Conservation (phyloP, 2,888 invertebrate species). For the Bombyx huttoni region DNA sequence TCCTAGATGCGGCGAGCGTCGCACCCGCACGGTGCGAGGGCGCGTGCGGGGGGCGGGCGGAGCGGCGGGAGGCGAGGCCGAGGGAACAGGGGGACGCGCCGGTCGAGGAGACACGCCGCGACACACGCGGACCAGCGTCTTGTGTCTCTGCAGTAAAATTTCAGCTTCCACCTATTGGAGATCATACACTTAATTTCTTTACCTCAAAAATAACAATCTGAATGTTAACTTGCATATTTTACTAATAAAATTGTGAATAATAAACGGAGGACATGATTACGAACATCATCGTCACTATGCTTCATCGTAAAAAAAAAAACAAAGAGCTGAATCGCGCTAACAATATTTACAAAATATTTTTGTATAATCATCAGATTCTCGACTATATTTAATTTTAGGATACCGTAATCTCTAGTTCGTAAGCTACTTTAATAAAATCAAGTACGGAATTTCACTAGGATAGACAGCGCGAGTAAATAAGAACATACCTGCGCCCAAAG, state of each 20-base stretch:
- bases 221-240: too few species aligned
- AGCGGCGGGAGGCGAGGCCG: conserved; percentile 7
- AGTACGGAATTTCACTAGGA: background rate
- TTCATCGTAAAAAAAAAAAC: too few species aligned
- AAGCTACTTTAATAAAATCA: too few species aligned
- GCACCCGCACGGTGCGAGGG: conserved; percentile 76
- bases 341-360: too few species aligned
- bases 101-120: conserved; percentile 60
- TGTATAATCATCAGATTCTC: too few species aligned
- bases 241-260: too few species aligned
- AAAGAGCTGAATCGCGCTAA: too few species aligned
- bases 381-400: too few species aligned
- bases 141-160: conserved; percentile 87
- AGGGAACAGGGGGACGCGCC: conserved; percentile 27
- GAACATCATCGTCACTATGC: too few species aligned
- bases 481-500: conserved; percentile 77
- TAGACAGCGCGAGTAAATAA: background rate
- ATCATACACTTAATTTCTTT: background rate
- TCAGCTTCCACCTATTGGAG: conserved; percentile 83
- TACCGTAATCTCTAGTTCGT: too few species aligned
- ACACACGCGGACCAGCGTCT: conserved; percentile 81
- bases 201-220: too few species aligned
- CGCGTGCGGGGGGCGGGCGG: conserved; percentile 50
- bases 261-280: too few species aligned
- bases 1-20: conserved; percentile 82